phyloP scores from a whole-genome alignment of 2,113 vertebrate genomes.

The Onychorhynchus coronatus region DNA sequence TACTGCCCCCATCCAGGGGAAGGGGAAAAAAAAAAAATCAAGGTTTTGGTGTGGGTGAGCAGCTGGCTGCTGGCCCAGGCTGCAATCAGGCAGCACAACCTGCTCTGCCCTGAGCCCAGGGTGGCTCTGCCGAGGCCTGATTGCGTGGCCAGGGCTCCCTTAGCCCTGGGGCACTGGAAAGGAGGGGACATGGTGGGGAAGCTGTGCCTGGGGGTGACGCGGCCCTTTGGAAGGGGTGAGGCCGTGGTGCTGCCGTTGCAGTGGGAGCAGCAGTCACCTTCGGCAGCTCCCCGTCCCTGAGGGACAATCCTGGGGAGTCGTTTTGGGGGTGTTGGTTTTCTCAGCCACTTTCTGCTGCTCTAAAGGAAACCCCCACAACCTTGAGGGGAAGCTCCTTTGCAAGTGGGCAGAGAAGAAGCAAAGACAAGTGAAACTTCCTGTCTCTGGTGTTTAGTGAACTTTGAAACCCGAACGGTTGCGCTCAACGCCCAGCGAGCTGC shows the following conservation, averaged over 20 bases:
- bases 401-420: background rate
- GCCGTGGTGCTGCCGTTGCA: accelerated
- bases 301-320: background rate
- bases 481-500: accelerated
- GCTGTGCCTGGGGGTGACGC: background rate
- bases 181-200: background rate
- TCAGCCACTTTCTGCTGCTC: background rate
- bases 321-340: background rate
- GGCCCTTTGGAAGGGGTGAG: background rate
- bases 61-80: background rate
- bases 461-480: accelerated
- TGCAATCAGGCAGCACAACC: background rate
- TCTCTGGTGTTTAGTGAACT: background rate
- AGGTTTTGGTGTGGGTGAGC: background rate
- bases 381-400: background rate
- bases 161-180: background rate
- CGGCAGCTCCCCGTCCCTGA: background rate
- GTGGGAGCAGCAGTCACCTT: background rate
- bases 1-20: background rate
- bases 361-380: background rate
- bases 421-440: background rate
- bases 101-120: background rate
- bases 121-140: background rate
- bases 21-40: background rate
- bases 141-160: accelerated